Evolutionary conservation across 2,888 invertebrate species (phyloP).

Genomic region (Stictocephala bisonia): DNA sequence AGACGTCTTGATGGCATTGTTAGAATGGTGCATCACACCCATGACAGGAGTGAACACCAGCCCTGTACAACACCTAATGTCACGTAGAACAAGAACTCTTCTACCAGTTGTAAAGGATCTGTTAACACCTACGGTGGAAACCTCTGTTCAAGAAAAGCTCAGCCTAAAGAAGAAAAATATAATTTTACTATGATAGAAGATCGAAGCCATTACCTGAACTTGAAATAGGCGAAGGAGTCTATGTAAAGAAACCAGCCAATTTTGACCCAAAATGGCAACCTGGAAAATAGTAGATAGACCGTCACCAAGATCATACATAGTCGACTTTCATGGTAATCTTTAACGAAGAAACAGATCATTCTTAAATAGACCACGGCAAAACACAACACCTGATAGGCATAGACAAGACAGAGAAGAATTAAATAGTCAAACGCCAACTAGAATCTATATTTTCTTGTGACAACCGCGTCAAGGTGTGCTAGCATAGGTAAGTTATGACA

Average conservation of each 20-base stretch:
- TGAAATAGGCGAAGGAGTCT: conserved; percentile 29
- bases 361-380: background rate
- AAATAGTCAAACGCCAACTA: too few relatives aligned
- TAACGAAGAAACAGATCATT: background rate
- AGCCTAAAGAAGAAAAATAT: conserved; percentile 16
- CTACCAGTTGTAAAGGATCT: conserved; percentile 21
- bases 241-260: conserved; percentile 1
- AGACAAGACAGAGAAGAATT: too few relatives aligned
- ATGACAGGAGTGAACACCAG: conserved; percentile 51
- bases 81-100: conserved; percentile 46
- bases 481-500: too few relatives aligned
- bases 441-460: too few relatives aligned
- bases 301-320: background rate
- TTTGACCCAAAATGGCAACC: background rate
- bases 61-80: conserved; percentile 51
- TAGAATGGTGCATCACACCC: conserved; percentile 57
- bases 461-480: too few relatives aligned
- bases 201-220: conserved; percentile 36
- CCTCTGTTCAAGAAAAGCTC: background rate
- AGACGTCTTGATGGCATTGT: conserved; percentile 52
- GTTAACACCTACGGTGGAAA: conserved; percentile 4
- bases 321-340: background rate
- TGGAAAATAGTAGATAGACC: background rate
- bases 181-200: conserved; percentile 23
- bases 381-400: too few relatives aligned